Base-by-base conservation (phyloP, 1,140 invertebrate genomes). In the Globodera rostochiensis region DNA sequence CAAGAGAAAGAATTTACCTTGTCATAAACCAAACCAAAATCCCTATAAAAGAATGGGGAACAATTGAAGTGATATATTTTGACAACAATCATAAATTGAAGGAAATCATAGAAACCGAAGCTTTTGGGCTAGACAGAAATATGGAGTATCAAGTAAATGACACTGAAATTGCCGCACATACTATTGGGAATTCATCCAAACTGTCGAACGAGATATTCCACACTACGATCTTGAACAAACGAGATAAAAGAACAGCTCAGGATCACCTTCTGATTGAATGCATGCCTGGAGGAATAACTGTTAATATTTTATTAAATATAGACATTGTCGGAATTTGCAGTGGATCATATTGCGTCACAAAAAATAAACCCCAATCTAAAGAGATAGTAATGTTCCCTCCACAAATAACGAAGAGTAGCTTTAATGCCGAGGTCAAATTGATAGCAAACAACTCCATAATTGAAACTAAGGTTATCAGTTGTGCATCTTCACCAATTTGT, bases 1-100 rank as follows among this genome's bases (percentile, higher is more conserved):
- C 15, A 21, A 73, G 50, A 49, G 71, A 73, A 25, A 73, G 46
- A 73, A 53, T 25, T 5, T 6, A 49, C 25, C 25, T 73, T 36
- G n/a, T 49, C 15, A 21, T 53, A 21, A 36, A 25, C 6, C 6
- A 21, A 21, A 53, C 13, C 1, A 36, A 73, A 49, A 73, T 73
- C 6, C 71, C 71, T 6, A 73, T 73, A 25, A n/a, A 25, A 19
- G 71, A 47, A n/a, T 73, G 71, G 71, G n/a, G 71, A n/a, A 73
- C 8, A 73, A 73, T 53, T 21, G 15, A 36, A 19, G 7, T 36
- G n/a, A 36, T 6, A 73, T 19, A 49, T 21, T 73, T n/a, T 36
- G 71, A 73, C 0, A n/a, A 49, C 0, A 73, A 49, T 0, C 11
- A 73, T 19, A 73, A 73, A 73, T n/a, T 19, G 13, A 53, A 53